Base-by-base conservation (phyloP, 2,113 vertebrate species). In the Heterocephalus glaber region DNA sequence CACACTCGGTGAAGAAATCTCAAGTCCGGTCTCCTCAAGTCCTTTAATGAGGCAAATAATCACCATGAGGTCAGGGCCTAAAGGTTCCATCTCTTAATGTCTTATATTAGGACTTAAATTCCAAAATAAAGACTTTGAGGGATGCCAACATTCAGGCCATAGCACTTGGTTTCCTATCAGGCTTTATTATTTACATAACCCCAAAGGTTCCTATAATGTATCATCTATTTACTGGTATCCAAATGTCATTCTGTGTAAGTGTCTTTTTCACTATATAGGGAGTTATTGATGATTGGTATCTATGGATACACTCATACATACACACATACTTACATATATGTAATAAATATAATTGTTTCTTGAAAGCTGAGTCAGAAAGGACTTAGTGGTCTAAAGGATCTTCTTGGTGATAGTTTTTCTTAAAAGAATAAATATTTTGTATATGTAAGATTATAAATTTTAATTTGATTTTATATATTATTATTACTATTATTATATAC, bases 251-350 rank as follows among this genome's bases (percentile, higher is more conserved):
- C 20, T 47, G 3, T 35, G 17, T n/a, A 58, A 16, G 24, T 70
- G 24, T 61, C 35, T 91, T 35, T 81, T 26, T 10, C 35, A 38
- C 19, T 68, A n/a, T 12, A n/a, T 41, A 77, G 5, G 76, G 14
- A 80, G 33, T 56, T 79, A 54, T 49, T 61, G 9, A 79, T 30
- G 14, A 8, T 44, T 68, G 83, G 2, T 56, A 13, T n/a, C 0
- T 41, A 16, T 24, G 19, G 5, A 26, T 8, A 7, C 14, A 49
- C 7, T 61, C 3, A 44, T 14, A 35, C 9, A 41, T 2, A 58
- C 17, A 16, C 8, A 68, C 4, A 38, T 3, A 47, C 2, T n/a
- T 4, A 22, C 1, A 5, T 41, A 4, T 26, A 26, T 41, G 9
- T 30, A 65, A 66, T 14, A 83, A 89, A 83, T 65, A 63, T 38